Percentiles rank a stretch among this genome's conserved stretches.
Conservation (phyloP, 2,888 invertebrate species). For the Drosophila eohydei region DNA sequence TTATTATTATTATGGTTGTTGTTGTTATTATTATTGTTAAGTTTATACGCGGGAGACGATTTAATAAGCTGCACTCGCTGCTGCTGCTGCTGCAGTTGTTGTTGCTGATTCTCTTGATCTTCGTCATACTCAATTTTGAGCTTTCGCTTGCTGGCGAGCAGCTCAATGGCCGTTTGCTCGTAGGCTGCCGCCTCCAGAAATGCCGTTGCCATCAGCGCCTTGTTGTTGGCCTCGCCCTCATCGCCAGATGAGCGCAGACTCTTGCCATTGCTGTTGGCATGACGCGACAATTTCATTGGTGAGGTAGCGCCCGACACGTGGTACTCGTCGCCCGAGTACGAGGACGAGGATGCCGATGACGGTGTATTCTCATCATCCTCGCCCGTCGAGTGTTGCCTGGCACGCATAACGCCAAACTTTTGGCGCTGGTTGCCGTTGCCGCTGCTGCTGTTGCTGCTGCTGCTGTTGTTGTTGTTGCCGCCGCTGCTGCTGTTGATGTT, state of each 20-base stretch:
- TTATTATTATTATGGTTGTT: conserved; percentile 57
- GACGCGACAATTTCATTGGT: conserved; percentile 72
- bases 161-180: conserved; percentile 72
- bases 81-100: conserved; percentile 60
- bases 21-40: conserved; percentile 69
- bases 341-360: conserved; percentile 79
- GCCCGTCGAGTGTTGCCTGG: conserved; percentile 78
- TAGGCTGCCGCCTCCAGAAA: conserved; percentile 67
- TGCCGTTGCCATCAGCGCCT: conserved; percentile 82
- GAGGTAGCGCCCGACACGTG: conserved; percentile 62
- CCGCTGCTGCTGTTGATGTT: conserved; percentile 29
- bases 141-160: conserved; percentile 74
- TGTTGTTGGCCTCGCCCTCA: conserved; percentile 61
- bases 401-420: conserved; percentile 65
- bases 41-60: conserved; percentile 85
- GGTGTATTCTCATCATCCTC: conserved; percentile 83
- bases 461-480: conserved; percentile 17
- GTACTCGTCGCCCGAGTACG: conserved; percentile 70
- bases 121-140: conserved; percentile 73
- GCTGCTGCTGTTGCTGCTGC: conserved; percentile 29
- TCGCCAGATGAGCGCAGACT: conserved; percentile 40
- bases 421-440: conserved; percentile 57
- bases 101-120: conserved; percentile 80
- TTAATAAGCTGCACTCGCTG: conserved; percentile 84
- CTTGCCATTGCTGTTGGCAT: conserved; percentile 61